A percentile compares a stretch with the other conserved stretches of the same genome.
These are phyloP conservation scores for Junonia oenone DNA, from an alignment of 2,888 invertebrate species.

Conservation along the genomic window DNA sequence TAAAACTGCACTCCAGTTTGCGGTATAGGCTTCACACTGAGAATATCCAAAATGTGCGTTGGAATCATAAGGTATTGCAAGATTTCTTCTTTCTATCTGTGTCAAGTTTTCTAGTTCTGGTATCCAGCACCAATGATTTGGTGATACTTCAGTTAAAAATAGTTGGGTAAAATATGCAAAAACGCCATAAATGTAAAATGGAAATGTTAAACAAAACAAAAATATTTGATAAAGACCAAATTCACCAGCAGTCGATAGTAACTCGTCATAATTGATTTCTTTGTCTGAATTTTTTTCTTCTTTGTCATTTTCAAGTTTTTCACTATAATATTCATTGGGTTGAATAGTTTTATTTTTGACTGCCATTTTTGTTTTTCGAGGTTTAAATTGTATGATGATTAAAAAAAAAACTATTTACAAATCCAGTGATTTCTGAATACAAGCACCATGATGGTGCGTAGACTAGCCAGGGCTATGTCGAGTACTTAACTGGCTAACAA, in stretches of 20 bases:
- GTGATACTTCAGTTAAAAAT: slow-evolving; percentile 53
- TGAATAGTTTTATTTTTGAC: background rate
- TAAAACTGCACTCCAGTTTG: slow-evolving; percentile 52
- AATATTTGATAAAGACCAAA: slow-evolving; percentile 52
- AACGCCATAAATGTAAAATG: slow-evolving; percentile 52
- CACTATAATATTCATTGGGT: background rate
- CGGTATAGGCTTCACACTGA: slow-evolving; percentile 46
- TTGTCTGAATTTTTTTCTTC: slow-evolving; percentile 7
- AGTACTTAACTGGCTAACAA: background rate
- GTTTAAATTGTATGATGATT: background rate
- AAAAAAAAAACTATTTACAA: background rate
- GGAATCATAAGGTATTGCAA: slow-evolving; percentile 47
- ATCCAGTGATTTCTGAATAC: background rate
- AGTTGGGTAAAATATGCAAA: slow-evolving; percentile 52
- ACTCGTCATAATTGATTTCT: slow-evolving; percentile 46
- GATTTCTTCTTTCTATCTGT: slow-evolving; percentile 40
- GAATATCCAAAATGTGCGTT: slow-evolving; percentile 48
- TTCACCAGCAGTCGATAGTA: slow-evolving; percentile 52
- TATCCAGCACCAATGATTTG: slow-evolving; percentile 57
- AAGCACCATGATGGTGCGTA: background rate
- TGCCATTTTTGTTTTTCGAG: background rate
- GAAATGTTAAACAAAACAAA: slow-evolving; percentile 45
- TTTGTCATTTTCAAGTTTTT: background rate
- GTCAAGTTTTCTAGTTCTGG: slow-evolving; percentile 53
- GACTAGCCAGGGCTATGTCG: background rate